Evolutionary conservation across 2,797 vertebrate genomes (phyloP), one percentile per base, ranked within the genome.

Genomic region (Podargus strigoides): DNA sequence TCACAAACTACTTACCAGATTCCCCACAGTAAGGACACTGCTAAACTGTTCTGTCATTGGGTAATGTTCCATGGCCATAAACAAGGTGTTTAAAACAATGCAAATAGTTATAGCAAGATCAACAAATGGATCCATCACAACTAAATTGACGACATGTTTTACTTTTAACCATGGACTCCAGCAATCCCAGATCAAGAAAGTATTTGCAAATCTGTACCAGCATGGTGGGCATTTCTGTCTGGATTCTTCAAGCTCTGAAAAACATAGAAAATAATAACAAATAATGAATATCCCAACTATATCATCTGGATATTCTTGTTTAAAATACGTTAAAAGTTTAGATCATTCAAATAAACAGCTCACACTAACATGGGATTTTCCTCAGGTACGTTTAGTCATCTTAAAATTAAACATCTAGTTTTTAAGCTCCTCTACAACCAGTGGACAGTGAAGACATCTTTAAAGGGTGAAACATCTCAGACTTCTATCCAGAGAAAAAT

Each of bases 51-150:
- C 1, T 2, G 90, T 88, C 98, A 99, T 99, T 60, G 98, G 98
- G 60, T 99, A 96, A 95, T 99, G 98, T 75, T 99, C 99, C 99
- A 99, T 99, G 63, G 99, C 99, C 99, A 99, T 99, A 85, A 99
- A 99, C 62, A 99, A 55, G 24, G 99, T 99, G 95, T 99, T 99
- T 93, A 99, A 97, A 63, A 99, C 98, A 95, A 99, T 99, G 96
- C 99, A 99, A 80, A 99, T 98, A 24, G 99, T 99, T 94, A 99
- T 99, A 56, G 98, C 97, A 39, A 99, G 98, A 96, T 99, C 99
- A 63, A 98, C 98, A 96, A 99, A 99, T 23, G 99, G 99, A 97
- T 99, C 99, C 99, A 98, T 99, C 87, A 99, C 99, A 75, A 99
- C 96, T 73, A 98, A 86, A 89, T 98, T 98, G 70, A 99, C 96